Evolutionary conservation across 92 coral and sea anemone genomes (phyloP).

Genomic region (Epizoanthus fatuus): DNA sequence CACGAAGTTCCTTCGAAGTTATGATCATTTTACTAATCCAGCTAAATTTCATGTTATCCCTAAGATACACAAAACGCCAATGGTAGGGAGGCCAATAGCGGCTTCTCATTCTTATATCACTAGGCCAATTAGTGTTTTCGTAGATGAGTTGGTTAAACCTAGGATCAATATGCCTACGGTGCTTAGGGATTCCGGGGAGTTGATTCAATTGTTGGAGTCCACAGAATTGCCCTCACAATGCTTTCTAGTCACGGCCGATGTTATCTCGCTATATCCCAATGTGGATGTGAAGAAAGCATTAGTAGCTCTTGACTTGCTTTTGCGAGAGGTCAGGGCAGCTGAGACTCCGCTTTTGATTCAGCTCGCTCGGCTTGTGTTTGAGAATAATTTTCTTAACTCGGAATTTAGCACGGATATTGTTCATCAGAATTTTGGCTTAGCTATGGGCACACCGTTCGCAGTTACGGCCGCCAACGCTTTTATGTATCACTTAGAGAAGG

Average conservation of each 20-base stretch:
- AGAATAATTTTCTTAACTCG: slow-evolving; percentile 59
- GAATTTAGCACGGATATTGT: slow-evolving; percentile 58
- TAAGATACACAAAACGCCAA: not conserved
- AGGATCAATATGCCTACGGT: slow-evolving; percentile 6
- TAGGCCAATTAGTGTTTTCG: not conserved
- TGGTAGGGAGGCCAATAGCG: slow-evolving; percentile 19
- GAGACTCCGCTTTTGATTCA: slow-evolving; percentile 62
- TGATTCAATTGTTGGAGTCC: slow-evolving; percentile 24
- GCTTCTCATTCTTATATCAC: not conserved
- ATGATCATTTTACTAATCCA: too few species aligned
- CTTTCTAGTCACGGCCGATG: slow-evolving; percentile 64
- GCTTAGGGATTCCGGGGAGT: slow-evolving; percentile 20
- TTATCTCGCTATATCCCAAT: slow-evolving; percentile 45
- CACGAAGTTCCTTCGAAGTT: too few species aligned
- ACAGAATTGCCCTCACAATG: slow-evolving; percentile 12
- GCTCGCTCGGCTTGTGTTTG: slow-evolving; percentile 60
- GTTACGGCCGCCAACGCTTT: slow-evolving; percentile 65
- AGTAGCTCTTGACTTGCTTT: slow-evolving; percentile 47
- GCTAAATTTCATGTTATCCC: too few species aligned
- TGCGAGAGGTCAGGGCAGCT: slow-evolving; percentile 51
- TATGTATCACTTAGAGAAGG: slow-evolving; percentile 47
- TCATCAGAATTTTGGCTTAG: slow-evolving; percentile 53
- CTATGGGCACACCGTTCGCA: slow-evolving; percentile 56
- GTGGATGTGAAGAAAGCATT: slow-evolving; percentile 24
- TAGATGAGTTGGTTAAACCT: slow-evolving; percentile 7